Evolutionary conservation across 2,113 vertebrate species (phyloP).

Genomic region (Alces alces): DNA sequence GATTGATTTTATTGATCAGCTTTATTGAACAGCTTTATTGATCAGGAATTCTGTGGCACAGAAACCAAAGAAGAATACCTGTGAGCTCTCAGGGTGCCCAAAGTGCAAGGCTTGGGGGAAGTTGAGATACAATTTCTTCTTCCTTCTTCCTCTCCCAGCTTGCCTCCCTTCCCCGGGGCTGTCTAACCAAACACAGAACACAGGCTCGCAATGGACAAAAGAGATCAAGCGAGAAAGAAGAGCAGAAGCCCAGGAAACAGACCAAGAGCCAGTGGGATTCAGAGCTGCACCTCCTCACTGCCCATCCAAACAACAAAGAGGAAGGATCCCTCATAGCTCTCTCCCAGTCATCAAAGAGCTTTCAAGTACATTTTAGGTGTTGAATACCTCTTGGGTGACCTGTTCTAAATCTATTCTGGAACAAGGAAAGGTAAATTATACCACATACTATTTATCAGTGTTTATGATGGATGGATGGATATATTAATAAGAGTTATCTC

Average conservation of each 20-base stretch:
- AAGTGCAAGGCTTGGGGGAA: not conserved
- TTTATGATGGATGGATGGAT: not conserved
- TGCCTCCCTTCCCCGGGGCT: not conserved
- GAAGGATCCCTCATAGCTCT: not conserved
- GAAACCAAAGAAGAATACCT: not conserved
- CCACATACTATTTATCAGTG: not conserved
- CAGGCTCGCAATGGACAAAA: not conserved
- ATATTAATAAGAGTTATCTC: not conserved
- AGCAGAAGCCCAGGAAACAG: not conserved
- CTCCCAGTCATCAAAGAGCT: not conserved
- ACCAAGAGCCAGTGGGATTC: not conserved
- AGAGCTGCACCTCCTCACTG: not conserved
- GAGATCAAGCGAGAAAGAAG: not conserved
- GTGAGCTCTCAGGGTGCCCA: not conserved
- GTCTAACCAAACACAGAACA: not conserved
- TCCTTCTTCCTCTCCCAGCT: not conserved
- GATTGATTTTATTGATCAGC: too few species aligned
- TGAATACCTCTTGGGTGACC: not conserved
- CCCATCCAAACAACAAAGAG: not conserved
- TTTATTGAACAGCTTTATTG: too few species aligned
- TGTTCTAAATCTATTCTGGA: not conserved
- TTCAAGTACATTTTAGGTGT: not conserved
- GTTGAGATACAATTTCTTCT: not conserved
- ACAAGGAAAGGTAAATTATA: not conserved
- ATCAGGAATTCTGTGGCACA: not conserved